phyloP scores from a whole-genome alignment of 2,797 vertebrate genomes.

The Podarcis lilfordi region DNA sequence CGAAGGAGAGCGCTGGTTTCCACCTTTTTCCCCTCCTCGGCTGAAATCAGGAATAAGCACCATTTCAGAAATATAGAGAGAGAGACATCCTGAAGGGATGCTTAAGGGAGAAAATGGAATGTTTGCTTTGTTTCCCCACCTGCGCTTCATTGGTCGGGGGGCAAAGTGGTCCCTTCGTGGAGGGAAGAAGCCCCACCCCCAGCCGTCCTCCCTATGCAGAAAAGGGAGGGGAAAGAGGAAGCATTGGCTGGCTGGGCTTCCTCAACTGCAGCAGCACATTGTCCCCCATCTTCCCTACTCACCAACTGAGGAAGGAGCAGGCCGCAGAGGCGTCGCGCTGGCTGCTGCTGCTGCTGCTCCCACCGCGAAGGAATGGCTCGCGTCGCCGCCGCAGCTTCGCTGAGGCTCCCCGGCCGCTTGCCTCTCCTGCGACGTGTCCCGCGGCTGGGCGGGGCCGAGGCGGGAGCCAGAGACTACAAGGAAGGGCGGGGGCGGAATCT shows the following conservation, averaged over 20 bases:
- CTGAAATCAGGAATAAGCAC: neutral
- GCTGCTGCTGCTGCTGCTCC: neutral
- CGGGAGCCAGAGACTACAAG: too few species aligned
- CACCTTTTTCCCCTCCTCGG: neutral
- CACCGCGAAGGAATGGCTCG: neutral
- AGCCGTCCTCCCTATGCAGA: neutral
- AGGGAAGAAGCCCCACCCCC: too few species aligned
- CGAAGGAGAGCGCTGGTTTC: too few species aligned
- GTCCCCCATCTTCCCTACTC: neutral
- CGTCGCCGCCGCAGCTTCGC: neutral
- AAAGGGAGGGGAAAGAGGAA: too few species aligned
- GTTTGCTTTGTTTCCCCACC: neutral
- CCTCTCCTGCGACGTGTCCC: conserved; percentile 21
- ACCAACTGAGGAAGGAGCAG: neutral
- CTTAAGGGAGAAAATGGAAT: neutral
- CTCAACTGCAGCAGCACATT: neutral
- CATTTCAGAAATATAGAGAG: too few species aligned
- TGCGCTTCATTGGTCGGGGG: neutral
- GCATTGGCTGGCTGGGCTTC: too few species aligned
- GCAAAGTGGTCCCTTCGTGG: neutral
- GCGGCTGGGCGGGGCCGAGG: neutral
- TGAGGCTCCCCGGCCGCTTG: too few species aligned
- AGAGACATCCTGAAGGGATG: too few species aligned
- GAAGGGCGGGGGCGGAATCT: neutral
- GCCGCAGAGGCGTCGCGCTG: neutral